Conservation (phyloP, 2,113 vertebrate genomes). For the Edolisoma coerulescens region DNA sequence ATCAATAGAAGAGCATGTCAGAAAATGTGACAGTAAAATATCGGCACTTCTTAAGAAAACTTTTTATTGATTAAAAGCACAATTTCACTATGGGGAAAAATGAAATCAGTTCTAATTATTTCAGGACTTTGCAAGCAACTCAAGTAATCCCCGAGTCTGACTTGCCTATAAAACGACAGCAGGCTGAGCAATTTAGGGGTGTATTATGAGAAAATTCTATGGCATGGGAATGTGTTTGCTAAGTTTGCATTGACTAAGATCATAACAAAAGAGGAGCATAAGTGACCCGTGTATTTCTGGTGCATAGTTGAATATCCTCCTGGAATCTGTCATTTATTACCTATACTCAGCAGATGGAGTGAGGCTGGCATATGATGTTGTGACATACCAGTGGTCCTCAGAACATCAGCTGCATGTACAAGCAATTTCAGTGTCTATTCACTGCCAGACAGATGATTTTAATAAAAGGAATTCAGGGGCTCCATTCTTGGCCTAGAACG, state of each 20-base stretch:
- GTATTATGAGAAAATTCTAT: rapidly evolving
- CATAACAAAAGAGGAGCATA: background rate
- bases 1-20: background rate
- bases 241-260: background rate
- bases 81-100: background rate
- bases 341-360: background rate
- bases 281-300: background rate
- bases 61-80: background rate
- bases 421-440: background rate
- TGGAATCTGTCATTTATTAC: background rate
- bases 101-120: background rate
- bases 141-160: background rate
- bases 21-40: background rate
- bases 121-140: background rate
- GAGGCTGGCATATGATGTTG: background rate
- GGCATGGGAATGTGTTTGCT: background rate
- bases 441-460: background rate
- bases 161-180: background rate
- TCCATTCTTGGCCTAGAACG: background rate
- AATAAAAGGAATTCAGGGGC: background rate
- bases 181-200: background rate
- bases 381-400: background rate
- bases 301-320: background rate
- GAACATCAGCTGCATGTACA: background rate
- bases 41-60: background rate